Evolutionary conservation across 2,797 vertebrate genomes (phyloP), one percentile per base, ranked within the genome.

Genomic region (Phoebastria nigripes): DNA sequence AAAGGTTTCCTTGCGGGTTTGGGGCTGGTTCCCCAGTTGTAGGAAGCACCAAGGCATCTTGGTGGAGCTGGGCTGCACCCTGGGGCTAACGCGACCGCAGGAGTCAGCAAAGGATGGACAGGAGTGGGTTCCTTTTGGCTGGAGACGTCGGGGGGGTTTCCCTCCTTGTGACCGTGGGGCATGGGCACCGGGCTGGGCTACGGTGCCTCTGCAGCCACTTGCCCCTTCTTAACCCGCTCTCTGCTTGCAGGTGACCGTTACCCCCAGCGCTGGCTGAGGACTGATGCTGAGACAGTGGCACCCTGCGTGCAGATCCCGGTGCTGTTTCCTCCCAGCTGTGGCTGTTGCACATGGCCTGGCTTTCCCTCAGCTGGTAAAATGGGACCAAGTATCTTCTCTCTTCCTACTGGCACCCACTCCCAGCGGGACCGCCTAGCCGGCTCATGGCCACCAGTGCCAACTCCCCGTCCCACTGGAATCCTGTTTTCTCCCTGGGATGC

Each of bases 201-300:
- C 0, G 0, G 52, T 62, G 39, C 19, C 44, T 52, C 66, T 15
- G 2, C 2, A 4, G 51, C n/a, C 1, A 0, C 55, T 78, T 6
- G 1, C 61, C 29, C 41, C 2, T 0, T 51, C 71, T 82, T 9
- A 25, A 31, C 24, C 33, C 2, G 15, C 28, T 44, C 26, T 76
- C 72, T 82, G 29, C 87, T 44, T 71, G 61, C 92, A 98, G 98
- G 98, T 98, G 97, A 98, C 97, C 2, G 4, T 91, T 35, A 26
- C 49, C 69, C 72, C 18, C 10, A 21, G 76, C 1, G 1, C 78
- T 83, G 82, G 82, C 82, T 39, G 82, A 89, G 73, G 66, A 67
- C 14, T 2, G 46, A 81, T 2, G 4, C 78, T 4, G 56, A 62
- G 94, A 82, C 22, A 15, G 79, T 76, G 63, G 65, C 88, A 42